Conservation (phyloP, 1,140 invertebrate species). For the Neuroterus valhalla region DNA sequence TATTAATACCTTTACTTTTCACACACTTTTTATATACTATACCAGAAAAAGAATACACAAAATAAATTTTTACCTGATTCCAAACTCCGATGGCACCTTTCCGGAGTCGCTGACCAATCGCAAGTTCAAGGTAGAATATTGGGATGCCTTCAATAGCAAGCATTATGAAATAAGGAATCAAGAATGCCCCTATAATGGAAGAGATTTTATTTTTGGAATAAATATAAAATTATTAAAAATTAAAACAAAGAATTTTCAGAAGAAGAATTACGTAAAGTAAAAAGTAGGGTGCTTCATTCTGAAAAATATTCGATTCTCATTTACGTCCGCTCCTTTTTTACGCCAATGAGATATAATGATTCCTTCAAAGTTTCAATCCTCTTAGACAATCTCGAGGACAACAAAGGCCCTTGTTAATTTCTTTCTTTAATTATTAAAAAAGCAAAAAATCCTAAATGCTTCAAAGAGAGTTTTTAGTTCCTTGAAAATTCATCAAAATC, state of each 20-base stretch:
- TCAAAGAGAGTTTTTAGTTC: too few species aligned
- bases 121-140: conserved; percentile 95
- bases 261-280: too few species aligned
- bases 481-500: too few species aligned
- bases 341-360: too few species aligned
- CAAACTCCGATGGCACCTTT: conserved; percentile 97
- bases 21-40: conserved; percentile 11
- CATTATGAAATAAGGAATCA: conserved; percentile 97
- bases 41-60: conserved; percentile 14
- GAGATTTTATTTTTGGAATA: conserved; percentile 3
- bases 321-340: too few species aligned
- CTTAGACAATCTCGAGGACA: too few species aligned
- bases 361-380: too few species aligned
- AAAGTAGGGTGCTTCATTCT: too few species aligned
- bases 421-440: too few species aligned
- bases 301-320: too few species aligned
- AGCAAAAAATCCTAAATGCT: too few species aligned
- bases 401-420: too few species aligned
- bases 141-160: conserved; percentile 94
- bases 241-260: neutral
- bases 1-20: neutral
- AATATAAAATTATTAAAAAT: conserved; percentile 34
- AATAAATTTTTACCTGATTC: conserved; percentile 82
- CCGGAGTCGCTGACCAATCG: conserved; percentile 91
- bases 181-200: conserved; percentile 83